Base-by-base conservation (phyloP, 2,888 invertebrate species). In the Pharmacophagus antenor region DNA sequence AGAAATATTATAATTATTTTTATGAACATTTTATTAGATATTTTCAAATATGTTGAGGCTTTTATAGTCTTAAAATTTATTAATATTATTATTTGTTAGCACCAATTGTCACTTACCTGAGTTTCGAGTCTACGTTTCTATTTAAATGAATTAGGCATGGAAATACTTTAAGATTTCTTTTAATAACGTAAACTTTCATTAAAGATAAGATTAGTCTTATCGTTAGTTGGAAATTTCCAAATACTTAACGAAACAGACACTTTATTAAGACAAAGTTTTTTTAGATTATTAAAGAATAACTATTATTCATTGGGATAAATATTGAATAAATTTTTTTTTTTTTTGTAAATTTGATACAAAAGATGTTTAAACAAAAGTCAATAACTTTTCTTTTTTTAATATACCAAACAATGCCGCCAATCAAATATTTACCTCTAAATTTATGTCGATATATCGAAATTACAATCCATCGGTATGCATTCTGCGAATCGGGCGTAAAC, bases 401-500 rank as follows among this genome's bases (percentile, higher is more conserved):
- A 10, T 0, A 10, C 12, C 12, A 31, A 8, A 31, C 31, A 31
- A 31, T 31, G 31, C 10, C 10, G 3, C 0, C n/a, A n/a, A 12
- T 20, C 10, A 21, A 52, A 51, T 52, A 37, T 52, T 56, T 61
- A 61, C 61, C 61, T 53, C 22, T 1, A 31, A 52, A 56, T 49
- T 42, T 22, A 23, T 10, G 21, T 41, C 8, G 41, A 41, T 10
- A 49, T 18, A 49, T 48, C 7, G 18, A 52, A 56, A 27, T 61
- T 56, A 61, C 42, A 56, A 57, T 56, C 23, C 56, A 52, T 52
- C 5, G 10, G 41, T 18, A 8, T 48, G 31, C 42, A 41, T 61
- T 51, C 61, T 56, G 47, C 18, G 42, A 44, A 53, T 27, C 15
- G 18, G 31, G 18, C 18, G 47, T 18, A 61, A 64, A 66, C 63